A percentile compares a stretch with the other conserved stretches of the same genome.
phyloP scores from a whole-genome alignment of 1,140 invertebrate genomes.

The Eupeodes corollae region DNA sequence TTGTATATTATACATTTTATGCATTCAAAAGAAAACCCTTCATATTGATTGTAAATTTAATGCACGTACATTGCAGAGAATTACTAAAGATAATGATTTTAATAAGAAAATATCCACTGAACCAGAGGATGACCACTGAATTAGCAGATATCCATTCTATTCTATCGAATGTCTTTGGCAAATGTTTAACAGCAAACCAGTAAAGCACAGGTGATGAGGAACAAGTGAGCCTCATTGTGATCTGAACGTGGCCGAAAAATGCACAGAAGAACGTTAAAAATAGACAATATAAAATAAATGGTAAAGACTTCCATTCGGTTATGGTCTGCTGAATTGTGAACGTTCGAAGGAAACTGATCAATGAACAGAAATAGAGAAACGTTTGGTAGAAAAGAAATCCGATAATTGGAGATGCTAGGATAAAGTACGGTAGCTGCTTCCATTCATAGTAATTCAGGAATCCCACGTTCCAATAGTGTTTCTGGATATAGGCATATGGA shows the following conservation, averaged over 20 bases:
- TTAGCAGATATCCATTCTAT: constrained; percentile 40
- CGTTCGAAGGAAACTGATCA: constrained; percentile 10
- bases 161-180: constrained; percentile 43
- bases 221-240: constrained; percentile 69
- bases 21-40: too few species aligned
- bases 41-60: too few species aligned
- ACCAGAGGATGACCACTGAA: constrained; percentile 60
- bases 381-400: constrained; percentile 38
- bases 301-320: constrained; percentile 35
- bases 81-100: constrained; percentile 73
- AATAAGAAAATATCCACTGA: constrained; percentile 60
- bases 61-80: constrained; percentile 83
- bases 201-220: constrained; percentile 76
- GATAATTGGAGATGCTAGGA: constrained; percentile 73
- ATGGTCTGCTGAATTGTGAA: constrained; percentile 13
- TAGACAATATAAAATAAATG: constrained; percentile 67
- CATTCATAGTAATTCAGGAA: constrained; percentile 78
- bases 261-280: constrained; percentile 66
- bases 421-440: constrained; percentile 90
- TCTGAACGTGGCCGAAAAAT: constrained; percentile 81
- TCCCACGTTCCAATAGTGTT: constrained; percentile 86
- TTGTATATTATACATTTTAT: too few species aligned
- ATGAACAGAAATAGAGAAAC: constrained; percentile 38
- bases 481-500: constrained; percentile 80
- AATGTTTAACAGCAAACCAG: constrained; percentile 63